Evolutionary conservation across 2,113 vertebrate species (phyloP).

Genomic region (Chrysemys picta): DNA sequence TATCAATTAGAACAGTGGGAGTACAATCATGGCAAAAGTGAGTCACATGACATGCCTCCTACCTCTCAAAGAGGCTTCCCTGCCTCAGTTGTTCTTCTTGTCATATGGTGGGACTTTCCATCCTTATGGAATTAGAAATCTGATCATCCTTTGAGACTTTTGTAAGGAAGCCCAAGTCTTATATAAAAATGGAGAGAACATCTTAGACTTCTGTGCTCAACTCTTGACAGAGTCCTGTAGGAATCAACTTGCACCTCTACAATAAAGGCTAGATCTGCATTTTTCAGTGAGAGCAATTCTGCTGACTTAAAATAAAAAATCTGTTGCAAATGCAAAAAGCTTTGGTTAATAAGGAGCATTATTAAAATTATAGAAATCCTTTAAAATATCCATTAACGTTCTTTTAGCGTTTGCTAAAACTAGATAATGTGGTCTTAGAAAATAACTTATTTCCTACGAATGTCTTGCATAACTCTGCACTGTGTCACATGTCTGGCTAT

Average conservation of each 20-base stretch:
- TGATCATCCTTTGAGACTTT: not conserved
- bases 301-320: not conserved
- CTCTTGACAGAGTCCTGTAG: not conserved
- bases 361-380: not conserved
- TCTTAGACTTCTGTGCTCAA: not conserved
- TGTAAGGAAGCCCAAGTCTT: not conserved
- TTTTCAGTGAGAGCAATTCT: not conserved
- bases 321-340: not conserved
- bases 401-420: not conserved
- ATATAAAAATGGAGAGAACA: not conserved
- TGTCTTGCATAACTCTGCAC: not conserved
- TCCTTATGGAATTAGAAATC: not conserved
- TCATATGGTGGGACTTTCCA: not conserved
- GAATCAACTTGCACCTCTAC: not conserved
- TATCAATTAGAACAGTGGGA: not conserved
- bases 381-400: not conserved
- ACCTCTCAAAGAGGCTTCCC: not conserved
- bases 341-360: not conserved
- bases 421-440: not conserved
- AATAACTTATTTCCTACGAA: not conserved
- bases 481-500: accelerated
- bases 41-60: not conserved
- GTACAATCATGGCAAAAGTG: not conserved
- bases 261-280: not conserved
- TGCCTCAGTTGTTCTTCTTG: not conserved